Evolutionary conservation across 2,888 invertebrate species (phyloP), one percentile per base, ranked within the genome.

Genomic region (Anthrax anthrax): DNA sequence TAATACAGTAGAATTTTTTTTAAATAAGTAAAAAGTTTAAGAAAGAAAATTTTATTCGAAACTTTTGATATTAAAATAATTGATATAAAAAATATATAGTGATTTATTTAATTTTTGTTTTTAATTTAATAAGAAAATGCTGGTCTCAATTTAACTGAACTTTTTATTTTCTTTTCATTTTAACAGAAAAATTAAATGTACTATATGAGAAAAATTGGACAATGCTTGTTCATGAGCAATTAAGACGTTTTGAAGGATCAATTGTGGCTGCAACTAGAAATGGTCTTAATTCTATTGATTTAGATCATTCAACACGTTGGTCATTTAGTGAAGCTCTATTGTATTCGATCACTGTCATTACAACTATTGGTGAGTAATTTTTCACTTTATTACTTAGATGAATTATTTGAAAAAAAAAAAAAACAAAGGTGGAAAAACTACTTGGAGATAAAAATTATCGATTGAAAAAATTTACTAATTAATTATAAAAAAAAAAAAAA

Each of bases 151-250:
- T n/a, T n/a, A n/a, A n/a, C n/a, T n/a, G n/a, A n/a, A n/a, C 2
- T 27, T 14, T 16, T 36, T 23, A 27, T 38, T 14, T 42, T 9
- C 12, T 12, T 29, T 8, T 27, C 16, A 18, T 51, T 50, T 46
- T 70, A 70, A 42, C 80, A 78, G 81, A 82, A 62, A 77, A 81
- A 51, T 72, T 87, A 43, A 89, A 89, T 68, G 84, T 90, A 12
- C 71, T 89, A 4, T 84, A 87, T 65, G 82, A 84, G 63, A 74
- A 80, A 43, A 88, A 89, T 65, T 90, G 89, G 88, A 87, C 86
- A 0, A 72, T 76, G 43, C 67, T 83, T 54, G 86, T 87, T 1
- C 83, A 84, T 54, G 79, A 80, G 55, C 82, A 86, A 61, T 71
- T 90, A 48, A 74, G 78, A 43, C 77, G 80, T 59, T 90, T 89